A percentile compares a stretch with the other conserved stretches of the same genome.
Evolutionary conservation across 1,140 invertebrate species (phyloP).

Genomic region (Metaphire vulgaris): DNA sequence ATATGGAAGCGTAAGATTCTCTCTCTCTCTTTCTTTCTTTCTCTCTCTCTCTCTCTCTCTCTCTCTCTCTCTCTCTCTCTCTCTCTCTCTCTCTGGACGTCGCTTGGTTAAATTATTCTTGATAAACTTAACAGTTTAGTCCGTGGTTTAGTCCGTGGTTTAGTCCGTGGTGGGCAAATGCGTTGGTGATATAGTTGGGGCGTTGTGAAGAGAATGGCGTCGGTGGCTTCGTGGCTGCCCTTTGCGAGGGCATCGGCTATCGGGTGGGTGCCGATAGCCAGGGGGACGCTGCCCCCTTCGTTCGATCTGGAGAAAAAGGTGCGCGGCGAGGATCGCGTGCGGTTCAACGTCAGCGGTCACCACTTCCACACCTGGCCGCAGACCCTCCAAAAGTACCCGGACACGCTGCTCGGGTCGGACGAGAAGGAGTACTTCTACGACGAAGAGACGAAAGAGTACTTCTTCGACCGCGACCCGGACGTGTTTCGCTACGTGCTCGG

Average conservation of each 20-base stretch:
- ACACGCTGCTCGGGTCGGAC: constrained; percentile 93
- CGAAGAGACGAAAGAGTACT: constrained; percentile 95
- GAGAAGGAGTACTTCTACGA: constrained; percentile 99
- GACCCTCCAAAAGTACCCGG: constrained; percentile 96
- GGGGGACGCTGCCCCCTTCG: constrained; percentile 69
- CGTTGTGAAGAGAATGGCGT: constrained; percentile 89
- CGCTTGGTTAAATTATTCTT: background rate
- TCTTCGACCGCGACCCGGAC: constrained; percentile 98
- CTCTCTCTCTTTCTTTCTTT: too few species aligned
- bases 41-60: too few species aligned
- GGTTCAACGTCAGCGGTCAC: constrained; percentile 62
- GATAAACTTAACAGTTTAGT: background rate
- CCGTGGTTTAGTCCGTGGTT: background rate
- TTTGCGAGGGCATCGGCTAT: constrained; percentile 96
- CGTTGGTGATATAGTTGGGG: too few species aligned
- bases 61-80: background rate
- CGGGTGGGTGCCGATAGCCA: constrained; percentile 59
- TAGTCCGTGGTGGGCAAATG: background rate
- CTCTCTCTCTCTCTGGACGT: background rate
- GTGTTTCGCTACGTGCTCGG: constrained; percentile 98
- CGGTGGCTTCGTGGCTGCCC: constrained; percentile 96
- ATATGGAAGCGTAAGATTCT: too few species aligned
- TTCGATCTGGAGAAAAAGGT: constrained; percentile 40
- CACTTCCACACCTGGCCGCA: constrained; percentile 97
- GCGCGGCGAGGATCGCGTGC: constrained; percentile 34